These are phyloP conservation scores for Oceanites oceanicus DNA, from an alignment of 2,113 vertebrate genomes.

Conservation along the genomic window DNA sequence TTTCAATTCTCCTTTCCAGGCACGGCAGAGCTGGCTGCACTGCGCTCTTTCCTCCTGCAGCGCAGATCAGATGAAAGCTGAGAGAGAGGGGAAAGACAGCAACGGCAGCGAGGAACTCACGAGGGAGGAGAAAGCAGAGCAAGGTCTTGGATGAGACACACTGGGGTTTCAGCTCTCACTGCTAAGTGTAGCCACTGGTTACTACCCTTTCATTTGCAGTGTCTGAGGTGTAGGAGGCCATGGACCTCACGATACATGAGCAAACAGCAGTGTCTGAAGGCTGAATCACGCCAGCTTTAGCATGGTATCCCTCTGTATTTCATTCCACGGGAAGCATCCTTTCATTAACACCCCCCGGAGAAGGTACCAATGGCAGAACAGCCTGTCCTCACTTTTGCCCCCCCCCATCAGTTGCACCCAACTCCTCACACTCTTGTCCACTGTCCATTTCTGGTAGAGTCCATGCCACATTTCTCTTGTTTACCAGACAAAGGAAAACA, in stretches of 20 bases:
- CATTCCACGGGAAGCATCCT: background rate
- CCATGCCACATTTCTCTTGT: background rate
- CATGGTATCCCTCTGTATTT: background rate
- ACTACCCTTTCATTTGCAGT: background rate
- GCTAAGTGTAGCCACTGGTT: background rate
- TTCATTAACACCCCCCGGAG: background rate
- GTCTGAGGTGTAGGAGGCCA: background rate
- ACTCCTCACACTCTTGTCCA: background rate
- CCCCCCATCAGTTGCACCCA: background rate
- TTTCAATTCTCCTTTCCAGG: background rate
- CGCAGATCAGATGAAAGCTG: background rate
- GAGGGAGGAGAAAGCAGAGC: background rate
- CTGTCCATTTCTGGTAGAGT: background rate
- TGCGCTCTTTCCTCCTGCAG: background rate
- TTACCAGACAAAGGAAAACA: background rate
- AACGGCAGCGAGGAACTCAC: fast-evolving
- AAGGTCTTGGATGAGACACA: background rate
- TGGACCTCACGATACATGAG: background rate
- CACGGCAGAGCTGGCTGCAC: background rate
- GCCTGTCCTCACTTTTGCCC: background rate
- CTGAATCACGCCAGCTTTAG: background rate
- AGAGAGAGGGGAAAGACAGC: background rate
- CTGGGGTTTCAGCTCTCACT: fast-evolving
- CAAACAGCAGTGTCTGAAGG: background rate
- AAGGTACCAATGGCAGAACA: background rate